Evolutionary conservation across 2,888 invertebrate species (phyloP), one percentile per base, ranked within the genome.

Genomic region (Ophion costatus): DNA sequence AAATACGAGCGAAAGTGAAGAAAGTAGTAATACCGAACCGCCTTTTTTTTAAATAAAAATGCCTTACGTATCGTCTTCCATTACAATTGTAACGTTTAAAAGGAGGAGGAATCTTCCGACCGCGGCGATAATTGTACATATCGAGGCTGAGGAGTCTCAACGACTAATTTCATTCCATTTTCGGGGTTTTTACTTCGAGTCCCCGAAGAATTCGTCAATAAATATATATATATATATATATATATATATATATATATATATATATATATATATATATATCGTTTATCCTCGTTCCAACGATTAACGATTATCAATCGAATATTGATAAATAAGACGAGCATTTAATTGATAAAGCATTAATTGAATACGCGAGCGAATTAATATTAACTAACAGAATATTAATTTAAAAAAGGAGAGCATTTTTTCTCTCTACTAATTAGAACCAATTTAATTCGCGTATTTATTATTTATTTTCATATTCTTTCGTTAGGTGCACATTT

Each of bases 71-170:
- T 51, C 38, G 79, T 80, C 59, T 80, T 80, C 69, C 69, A 75
- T 51, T 59, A n/a, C 22, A 24, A 75, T 66, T 45, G 7, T 17
- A n/a, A 45, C 17, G 64, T n/a, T 29, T 3, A 17, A 33, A n/a
- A 42, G 22, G 20, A 29, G 45, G 61, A 22, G 11, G 61, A 64
- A 45, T 24, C 42, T 5, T 17, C 57, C 42, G 17, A n/a, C 45
- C 57, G 11, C 14, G 38, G 64, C 59, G 29, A 73, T 56, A 61
- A 61, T 59, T 83, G 76, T 83, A 80, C 51, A 83, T 83, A 80
- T 76, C 70, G 51, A 57, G 74, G 17, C 11, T 20, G 38, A 10
- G 74, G 59, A 51, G 17, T 51, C 14, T 76, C 57, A n/a, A 45
- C 33, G 17, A 80, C 56, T 14, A 56, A 66, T 71, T 56, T 64